Evolutionary conservation across 2,113 vertebrate species (phyloP), one percentile per base, ranked within the genome.

Genomic region (Paraplagusia blochii): DNA sequence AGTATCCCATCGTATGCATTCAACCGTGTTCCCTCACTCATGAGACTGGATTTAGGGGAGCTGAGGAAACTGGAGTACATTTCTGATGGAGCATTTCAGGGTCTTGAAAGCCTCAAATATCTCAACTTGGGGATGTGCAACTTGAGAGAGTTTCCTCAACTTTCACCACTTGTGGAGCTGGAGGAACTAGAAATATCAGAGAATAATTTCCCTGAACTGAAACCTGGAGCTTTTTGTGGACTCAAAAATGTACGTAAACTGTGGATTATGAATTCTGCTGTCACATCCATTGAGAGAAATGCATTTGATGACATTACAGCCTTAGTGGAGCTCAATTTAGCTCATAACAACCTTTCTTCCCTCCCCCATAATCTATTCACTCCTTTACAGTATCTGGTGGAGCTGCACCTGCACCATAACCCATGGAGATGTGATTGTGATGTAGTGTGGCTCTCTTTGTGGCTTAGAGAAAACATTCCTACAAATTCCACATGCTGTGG

Each of bases 241-340:
- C 89, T 99, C 11, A 93, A 91, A 58, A 94, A 93, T 54, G 90
- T 99, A 65, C 94, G 93, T 16, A 99, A 99, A 82, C 91, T 99
- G 7, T 99, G 97, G 97, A 95, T 99, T 74, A 99, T 99, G 97
- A 98, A 97, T 90, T 97, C 96, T 9, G 95, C 93, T 82, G 92
- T 99, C 81, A 92, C 85, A 72, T 72, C 81, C 57, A 95, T 99
- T 18, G 96, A 98, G 78, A 92, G 97, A 11, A 98, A 99, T 67
- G 97, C 97, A 52, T 99, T 99, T 69, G 97, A 99, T 57, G 95
- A 95, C 84, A 92, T 98, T 74, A 93, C 93, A 43, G 94, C 92
- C 1, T 88, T 99, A 81, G 95, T 96, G 83, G 97, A 99, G 85
- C 93, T 99, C 79, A 99, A 99, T 88, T 77, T 99, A 87, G 97